phyloP scores from a whole-genome alignment of 2,113 vertebrate species.

The Corythornis vintsioides region DNA sequence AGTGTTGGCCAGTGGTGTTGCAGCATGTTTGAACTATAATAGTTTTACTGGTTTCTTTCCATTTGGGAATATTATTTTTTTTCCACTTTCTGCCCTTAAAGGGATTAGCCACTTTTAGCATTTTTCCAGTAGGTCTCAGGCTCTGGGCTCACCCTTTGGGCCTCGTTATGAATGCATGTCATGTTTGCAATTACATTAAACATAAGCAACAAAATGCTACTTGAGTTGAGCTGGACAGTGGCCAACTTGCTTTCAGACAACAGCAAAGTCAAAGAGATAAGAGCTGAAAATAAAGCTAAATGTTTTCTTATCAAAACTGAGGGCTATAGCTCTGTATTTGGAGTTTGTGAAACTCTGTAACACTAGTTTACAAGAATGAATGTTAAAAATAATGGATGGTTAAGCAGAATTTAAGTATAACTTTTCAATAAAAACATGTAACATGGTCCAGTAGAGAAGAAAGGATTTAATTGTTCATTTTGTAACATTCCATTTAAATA shows the following conservation, averaged over 20 bases:
- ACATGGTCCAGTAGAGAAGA: neutral
- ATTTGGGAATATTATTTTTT: constrained; percentile 3
- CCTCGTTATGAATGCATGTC: constrained; percentile 64
- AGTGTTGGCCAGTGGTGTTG: neutral
- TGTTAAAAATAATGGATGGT: neutral
- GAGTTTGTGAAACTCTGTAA: neutral
- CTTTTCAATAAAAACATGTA: neutral
- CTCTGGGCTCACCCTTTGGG: constrained; percentile 17
- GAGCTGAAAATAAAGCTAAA: constrained; percentile 2
- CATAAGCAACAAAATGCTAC: constrained; percentile 60
- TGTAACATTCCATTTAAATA: neutral
- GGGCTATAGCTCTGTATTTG: neutral
- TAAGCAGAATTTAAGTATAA: neutral
- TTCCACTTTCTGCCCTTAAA: constrained; percentile 37
- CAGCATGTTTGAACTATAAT: neutral
- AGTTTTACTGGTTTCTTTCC: constrained; percentile 50
- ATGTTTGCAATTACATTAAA: constrained; percentile 70
- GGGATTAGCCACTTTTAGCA: constrained; percentile 12
- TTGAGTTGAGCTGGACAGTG: constrained; percentile 69
- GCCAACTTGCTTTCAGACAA: constrained; percentile 58
- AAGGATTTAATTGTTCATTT: neutral
- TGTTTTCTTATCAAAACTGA: constrained; percentile 6
- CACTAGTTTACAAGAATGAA: neutral
- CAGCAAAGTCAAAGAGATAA: constrained; percentile 36
- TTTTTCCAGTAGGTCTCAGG: constrained; percentile 29